A percentile compares a stretch with the other conserved stretches of the same genome.
phyloP scores from a whole-genome alignment of 2,797 vertebrate genomes.

The Chloroceryle inda region DNA sequence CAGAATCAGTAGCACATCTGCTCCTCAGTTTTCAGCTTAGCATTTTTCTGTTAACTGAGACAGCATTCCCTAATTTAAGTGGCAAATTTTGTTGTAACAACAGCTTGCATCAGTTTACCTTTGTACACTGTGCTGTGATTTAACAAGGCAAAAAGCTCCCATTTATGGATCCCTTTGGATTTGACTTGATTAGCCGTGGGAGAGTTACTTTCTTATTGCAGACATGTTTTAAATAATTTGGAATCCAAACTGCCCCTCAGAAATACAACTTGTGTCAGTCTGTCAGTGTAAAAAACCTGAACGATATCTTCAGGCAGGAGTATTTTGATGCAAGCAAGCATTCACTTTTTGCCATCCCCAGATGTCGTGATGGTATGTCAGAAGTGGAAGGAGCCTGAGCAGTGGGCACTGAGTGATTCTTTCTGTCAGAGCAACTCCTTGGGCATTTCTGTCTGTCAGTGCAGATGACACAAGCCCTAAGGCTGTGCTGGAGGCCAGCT shows the following conservation, averaged over 20 bases:
- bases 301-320: background rate
- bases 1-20: background rate
- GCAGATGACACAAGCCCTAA: background rate
- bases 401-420: background rate
- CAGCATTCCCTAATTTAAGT: background rate
- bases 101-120: background rate
- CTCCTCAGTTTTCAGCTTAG: background rate
- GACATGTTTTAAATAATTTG: background rate
- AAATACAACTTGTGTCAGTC: background rate
- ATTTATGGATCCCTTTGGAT: background rate
- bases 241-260: background rate
- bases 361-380: background rate
- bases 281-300: background rate
- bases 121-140: background rate
- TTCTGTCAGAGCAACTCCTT: background rate
- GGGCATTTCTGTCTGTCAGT: conserved; percentile 1
- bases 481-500: conserved; percentile 3
- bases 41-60: background rate
- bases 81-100: background rate
- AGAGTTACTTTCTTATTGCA: background rate
- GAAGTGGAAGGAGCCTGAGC: background rate
- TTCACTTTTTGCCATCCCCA: background rate
- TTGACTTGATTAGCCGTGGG: fast-evolving
- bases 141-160: background rate
- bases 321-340: background rate